phyloP scores from a whole-genome alignment of 2,797 vertebrate genomes.

The Chaetodon trifasciatus region DNA sequence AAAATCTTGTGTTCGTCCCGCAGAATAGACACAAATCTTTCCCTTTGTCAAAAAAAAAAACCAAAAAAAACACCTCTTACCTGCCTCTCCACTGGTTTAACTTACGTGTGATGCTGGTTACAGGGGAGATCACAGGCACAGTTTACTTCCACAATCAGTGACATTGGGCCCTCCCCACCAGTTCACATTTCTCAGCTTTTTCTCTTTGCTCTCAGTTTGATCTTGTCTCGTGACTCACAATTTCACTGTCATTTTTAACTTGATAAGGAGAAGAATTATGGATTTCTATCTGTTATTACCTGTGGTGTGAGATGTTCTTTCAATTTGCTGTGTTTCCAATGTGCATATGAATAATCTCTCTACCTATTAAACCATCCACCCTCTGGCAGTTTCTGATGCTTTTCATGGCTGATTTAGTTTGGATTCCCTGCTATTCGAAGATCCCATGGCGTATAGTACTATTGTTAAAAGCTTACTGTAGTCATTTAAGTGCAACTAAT shows the following conservation, averaged over 20 bases:
- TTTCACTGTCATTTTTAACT: slow-evolving; percentile 7
- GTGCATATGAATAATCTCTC: slow-evolving; percentile 38
- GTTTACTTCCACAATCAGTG: slow-evolving; percentile 12
- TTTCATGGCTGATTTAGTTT: slow-evolving; percentile 22
- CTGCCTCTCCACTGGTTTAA: slow-evolving; percentile 25
- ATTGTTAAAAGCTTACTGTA: slow-evolving; percentile 1
- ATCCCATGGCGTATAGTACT: background rate
- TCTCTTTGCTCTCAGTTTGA: slow-evolving; percentile 17
- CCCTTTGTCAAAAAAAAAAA: background rate
- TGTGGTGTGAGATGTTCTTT: slow-evolving; percentile 15
- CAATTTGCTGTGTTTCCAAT: slow-evolving; percentile 8
- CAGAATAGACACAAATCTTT: slow-evolving; percentile 11
- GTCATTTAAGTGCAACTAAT: background rate
- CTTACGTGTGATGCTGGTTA: slow-evolving; percentile 12
- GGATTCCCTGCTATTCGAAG: background rate
- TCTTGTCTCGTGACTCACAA: slow-evolving; percentile 14
- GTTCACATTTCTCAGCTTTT: background rate
- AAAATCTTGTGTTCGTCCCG: slow-evolving; percentile 14
- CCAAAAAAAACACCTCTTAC: background rate
- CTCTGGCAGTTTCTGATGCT: background rate
- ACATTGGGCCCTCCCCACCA: background rate
- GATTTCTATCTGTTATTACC: background rate
- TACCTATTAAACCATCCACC: background rate
- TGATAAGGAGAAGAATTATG: background rate
- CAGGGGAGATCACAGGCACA: background rate